phyloP scores from a whole-genome alignment of 2,113 vertebrate genomes.

The Mungos mungo region DNA sequence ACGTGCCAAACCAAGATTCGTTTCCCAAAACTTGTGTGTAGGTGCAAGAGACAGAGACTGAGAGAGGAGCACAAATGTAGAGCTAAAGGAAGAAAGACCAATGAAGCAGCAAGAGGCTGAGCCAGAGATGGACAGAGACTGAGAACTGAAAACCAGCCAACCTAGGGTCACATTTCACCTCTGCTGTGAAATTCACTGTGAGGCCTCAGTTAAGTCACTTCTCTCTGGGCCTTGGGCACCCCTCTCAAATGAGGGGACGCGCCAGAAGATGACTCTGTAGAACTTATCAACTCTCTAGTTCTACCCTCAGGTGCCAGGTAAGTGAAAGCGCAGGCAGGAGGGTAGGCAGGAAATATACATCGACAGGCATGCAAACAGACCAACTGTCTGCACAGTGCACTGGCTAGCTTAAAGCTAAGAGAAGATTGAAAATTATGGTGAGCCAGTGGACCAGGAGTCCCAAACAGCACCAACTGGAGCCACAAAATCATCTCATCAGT shows the following conservation, averaged over 20 bases:
- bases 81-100: not conserved
- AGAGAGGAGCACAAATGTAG: not conserved
- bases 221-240: not conserved
- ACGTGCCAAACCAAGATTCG: not conserved
- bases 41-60: not conserved
- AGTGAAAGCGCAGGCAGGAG: not conserved
- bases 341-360: not conserved
- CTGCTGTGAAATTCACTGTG: not conserved
- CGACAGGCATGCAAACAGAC: not conserved
- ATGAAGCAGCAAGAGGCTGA: not conserved
- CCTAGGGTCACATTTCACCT: not conserved
- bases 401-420: not conserved
- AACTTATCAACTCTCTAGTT: not conserved
- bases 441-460: not conserved
- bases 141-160: constrained; percentile 10
- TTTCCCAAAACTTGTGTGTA: not conserved
- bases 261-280: not conserved
- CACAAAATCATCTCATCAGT: not conserved
- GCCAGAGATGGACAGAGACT: not conserved
- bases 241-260: not conserved
- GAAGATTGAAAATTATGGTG: not conserved
- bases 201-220: not conserved
- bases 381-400: not conserved
- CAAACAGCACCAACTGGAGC: not conserved
- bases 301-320: not conserved